Conservation (phyloP, 1,140 invertebrate genomes). For the Bombus balteatus region DNA sequence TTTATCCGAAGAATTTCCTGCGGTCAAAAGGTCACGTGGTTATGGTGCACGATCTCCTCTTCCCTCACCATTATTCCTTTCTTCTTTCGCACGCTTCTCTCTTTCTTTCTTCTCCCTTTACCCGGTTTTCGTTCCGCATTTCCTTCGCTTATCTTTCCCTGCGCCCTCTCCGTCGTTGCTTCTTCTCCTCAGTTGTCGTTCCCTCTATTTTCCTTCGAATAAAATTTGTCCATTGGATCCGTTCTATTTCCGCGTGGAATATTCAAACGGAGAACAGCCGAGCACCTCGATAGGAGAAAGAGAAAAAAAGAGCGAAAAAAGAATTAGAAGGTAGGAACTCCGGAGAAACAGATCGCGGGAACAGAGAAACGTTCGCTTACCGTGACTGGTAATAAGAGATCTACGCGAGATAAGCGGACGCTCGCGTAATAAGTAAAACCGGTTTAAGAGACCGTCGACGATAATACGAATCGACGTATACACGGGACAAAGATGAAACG, state of each 20-base stretch:
- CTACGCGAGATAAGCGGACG: constrained; percentile 45
- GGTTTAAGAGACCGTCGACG: constrained; percentile 40
- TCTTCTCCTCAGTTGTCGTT: too few species aligned
- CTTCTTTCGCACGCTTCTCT: not conserved
- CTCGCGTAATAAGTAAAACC: constrained; percentile 55
- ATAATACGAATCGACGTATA: constrained; percentile 41
- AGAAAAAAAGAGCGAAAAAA: not conserved
- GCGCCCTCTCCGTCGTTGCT: not conserved
- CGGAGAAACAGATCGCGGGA: not conserved
- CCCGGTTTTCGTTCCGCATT: not conserved
- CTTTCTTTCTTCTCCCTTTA: not conserved
- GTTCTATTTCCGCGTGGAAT: not conserved
- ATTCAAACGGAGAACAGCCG: not conserved
- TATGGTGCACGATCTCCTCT: not conserved
- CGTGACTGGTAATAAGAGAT: constrained; percentile 47
- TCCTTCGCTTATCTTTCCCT: not conserved
- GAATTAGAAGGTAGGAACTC: not conserved
- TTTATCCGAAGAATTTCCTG: constrained; percentile 56
- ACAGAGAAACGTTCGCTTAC: constrained; percentile 37
- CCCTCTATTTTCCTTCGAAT: not conserved
- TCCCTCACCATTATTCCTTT: not conserved
- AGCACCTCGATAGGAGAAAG: not conserved
- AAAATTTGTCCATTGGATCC: not conserved
- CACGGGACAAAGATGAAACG: constrained; percentile 34
- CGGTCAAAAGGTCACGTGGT: constrained; percentile 45